Evolutionary conservation across 2,797 vertebrate species (phyloP).

Genomic region (Lacerta agilis): DNA sequence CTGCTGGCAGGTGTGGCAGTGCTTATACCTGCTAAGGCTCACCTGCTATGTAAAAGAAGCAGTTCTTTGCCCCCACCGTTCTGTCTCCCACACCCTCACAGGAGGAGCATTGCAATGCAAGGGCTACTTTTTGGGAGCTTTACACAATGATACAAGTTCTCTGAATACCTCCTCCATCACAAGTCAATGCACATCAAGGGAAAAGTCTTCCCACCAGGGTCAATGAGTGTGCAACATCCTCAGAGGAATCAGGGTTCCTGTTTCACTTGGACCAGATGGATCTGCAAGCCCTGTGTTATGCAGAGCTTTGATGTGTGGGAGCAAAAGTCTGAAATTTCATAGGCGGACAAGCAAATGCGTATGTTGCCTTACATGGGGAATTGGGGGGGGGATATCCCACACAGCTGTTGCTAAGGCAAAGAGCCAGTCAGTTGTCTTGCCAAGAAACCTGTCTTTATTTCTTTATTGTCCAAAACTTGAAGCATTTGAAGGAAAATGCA

Average conservation of each 20-base stretch:
- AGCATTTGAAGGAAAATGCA: constrained; percentile 50
- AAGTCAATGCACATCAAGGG: not conserved
- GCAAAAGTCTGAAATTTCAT: constrained; percentile 4
- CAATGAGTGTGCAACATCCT: not conserved
- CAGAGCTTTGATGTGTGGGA: constrained; percentile 21
- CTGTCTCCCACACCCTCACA: not conserved
- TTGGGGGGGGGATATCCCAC: constrained; percentile 54
- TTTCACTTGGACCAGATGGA: not conserved
- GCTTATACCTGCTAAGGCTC: not conserved
- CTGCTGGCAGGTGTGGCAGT: not conserved
- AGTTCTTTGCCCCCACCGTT: not conserved
- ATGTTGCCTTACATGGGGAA: constrained; percentile 3
- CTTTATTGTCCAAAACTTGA: constrained; percentile 59
- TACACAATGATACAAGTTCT: constrained; percentile 52
- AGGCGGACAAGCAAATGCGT: not conserved
- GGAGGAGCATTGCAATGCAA: not conserved
- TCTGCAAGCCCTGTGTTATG: rapidly evolving
- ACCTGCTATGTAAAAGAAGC: too few species aligned
- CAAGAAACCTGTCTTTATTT: constrained; percentile 66
- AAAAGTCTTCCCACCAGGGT: constrained; percentile 21
- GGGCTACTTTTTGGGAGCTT: not conserved
- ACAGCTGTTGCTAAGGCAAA: constrained; percentile 68
- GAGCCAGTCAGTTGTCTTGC: constrained; percentile 57
- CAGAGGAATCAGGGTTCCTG: rapidly evolving
- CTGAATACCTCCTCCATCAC: constrained; percentile 55